Evolutionary conservation across 2,113 vertebrate species (phyloP).

Genomic region (Aythya baeri): DNA sequence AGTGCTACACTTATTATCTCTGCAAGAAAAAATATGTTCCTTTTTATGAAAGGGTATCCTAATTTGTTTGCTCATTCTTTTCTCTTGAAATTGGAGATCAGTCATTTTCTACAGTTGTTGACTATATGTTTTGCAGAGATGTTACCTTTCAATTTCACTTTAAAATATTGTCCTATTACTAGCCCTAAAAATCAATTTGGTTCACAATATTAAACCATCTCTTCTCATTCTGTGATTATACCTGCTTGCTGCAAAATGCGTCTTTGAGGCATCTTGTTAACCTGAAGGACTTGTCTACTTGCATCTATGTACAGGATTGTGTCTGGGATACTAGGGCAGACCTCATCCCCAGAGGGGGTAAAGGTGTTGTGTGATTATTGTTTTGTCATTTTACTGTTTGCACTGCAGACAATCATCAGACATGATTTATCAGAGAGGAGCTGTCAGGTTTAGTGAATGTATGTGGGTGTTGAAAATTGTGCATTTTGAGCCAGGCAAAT

Average conservation of each 20-base stretch:
- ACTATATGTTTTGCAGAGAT: neutral
- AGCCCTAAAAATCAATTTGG: neutral
- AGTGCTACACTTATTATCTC: neutral
- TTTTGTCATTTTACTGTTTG: neutral
- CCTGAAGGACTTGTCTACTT: neutral
- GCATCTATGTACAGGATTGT: neutral
- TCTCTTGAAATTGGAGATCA: neutral
- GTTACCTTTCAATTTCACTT: neutral
- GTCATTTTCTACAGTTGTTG: neutral
- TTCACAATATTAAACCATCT: neutral
- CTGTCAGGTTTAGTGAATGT: neutral
- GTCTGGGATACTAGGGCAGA: neutral
- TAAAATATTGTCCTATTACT: neutral
- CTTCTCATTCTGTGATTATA: neutral
- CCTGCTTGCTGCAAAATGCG: neutral
- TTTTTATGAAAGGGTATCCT: neutral
- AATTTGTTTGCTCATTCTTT: neutral
- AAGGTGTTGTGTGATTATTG: neutral
- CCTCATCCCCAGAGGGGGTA: neutral
- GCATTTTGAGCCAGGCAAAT: neutral
- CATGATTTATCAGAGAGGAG: neutral
- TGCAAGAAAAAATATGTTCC: neutral
- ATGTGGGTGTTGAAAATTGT: neutral
- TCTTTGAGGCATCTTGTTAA: neutral
- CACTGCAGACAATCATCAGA: neutral